phyloP scores from a whole-genome alignment of 2,797 vertebrate genomes.

The Pyrocephalus nanus region DNA sequence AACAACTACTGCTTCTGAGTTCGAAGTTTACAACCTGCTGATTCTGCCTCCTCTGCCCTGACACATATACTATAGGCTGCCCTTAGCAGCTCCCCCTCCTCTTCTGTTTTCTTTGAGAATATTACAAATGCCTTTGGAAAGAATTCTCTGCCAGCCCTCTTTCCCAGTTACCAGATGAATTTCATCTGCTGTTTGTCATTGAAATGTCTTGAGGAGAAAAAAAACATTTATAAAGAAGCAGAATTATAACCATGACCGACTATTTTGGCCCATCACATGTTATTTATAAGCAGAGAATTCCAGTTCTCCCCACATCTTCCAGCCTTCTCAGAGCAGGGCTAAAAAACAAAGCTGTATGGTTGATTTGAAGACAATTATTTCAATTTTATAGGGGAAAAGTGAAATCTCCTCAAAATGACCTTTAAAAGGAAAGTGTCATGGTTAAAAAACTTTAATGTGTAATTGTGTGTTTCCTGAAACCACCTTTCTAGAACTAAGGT shows the following conservation, averaged over 20 bases:
- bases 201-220: not conserved
- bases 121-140: conserved; percentile 4
- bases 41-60: not conserved
- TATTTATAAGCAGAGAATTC: not conserved
- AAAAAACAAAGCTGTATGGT: not conserved
- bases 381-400: not conserved
- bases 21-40: not conserved
- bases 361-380: not conserved
- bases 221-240: not conserved
- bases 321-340: not conserved
- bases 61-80: not conserved
- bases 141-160: not conserved
- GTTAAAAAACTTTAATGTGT: not conserved
- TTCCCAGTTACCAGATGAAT: not conserved
- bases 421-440: not conserved
- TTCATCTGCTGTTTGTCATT: not conserved
- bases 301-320: not conserved
- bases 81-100: not conserved
- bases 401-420: not conserved
- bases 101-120: not conserved
- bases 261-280: not conserved
- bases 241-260: not conserved
- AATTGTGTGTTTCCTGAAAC: not conserved
- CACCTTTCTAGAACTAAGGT: not conserved
- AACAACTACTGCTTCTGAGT: not conserved